phyloP scores from a whole-genome alignment of 2,888 invertebrate genomes.

The Athalia rosae region DNA sequence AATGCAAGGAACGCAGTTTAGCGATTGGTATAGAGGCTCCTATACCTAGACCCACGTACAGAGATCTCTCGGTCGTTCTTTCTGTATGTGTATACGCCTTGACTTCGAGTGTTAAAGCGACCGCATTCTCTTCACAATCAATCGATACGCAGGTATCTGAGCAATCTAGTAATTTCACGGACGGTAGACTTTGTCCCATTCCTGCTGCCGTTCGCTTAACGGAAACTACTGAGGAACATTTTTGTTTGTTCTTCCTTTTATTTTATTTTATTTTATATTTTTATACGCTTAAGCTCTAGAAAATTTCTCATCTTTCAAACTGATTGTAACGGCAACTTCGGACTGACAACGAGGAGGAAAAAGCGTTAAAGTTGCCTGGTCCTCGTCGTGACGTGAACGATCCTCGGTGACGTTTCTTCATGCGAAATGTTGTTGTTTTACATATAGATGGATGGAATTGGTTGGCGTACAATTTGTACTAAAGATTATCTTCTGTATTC shows the following conservation, averaged over 20 bases:
- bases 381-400: not conserved
- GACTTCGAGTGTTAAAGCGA: constrained; percentile 33
- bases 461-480: too few species aligned
- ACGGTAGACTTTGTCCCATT: constrained; percentile 40
- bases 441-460: not conserved
- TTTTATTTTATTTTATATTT: not conserved
- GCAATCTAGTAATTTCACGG: constrained; percentile 45
- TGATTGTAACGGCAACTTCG: constrained; percentile 1
- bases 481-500: too few species aligned
- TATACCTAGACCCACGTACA: not conserved
- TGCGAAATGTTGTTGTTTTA: not conserved
- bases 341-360: constrained; percentile 8
- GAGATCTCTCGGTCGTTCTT: constrained; percentile 15
- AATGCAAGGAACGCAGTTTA: constrained; percentile 45
- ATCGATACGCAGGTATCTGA: constrained; percentile 43
- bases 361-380: not conserved
- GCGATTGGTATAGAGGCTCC: constrained; percentile 1
- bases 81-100: constrained; percentile 24
- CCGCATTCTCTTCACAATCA: constrained; percentile 43
- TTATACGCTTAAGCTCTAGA: not conserved
- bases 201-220: constrained; percentile 8
- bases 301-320: constrained; percentile 29
- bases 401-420: not conserved
- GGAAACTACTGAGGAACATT: constrained; percentile 32
- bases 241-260: constrained; percentile 9